Evolutionary conservation across 1,140 invertebrate genomes (phyloP), one percentile per base, ranked within the genome.

Genomic region (Sarcophaga bullata): DNA sequence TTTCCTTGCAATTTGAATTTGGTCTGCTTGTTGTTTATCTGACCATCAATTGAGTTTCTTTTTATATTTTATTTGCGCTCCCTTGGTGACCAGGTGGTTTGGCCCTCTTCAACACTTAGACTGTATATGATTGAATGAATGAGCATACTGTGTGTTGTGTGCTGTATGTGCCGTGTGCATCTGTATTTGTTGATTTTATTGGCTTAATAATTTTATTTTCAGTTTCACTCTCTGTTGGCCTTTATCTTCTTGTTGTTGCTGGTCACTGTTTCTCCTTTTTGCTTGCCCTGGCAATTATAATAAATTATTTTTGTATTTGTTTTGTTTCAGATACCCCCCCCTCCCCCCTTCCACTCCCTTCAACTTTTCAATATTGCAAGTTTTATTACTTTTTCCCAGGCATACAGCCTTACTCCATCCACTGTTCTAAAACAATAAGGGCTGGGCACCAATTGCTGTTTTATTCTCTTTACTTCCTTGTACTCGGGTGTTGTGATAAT

Each of bases 281-380:
- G 48, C 48, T 78, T 52, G 25, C 75, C 75, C 11, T 9, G 13
- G 48, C 75, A 78, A 78, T 78, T 78, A 78, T 78, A 78, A 78
- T 78, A 78, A 78, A 78, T 78, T 78, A 78, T 78, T 19, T 78
- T 78, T 78, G 75, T 52, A 52, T 78, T 78, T 78, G 75, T 78
- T 78, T 78, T 72, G n/a, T 78, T 52, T 52, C 75, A n/a, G n/a
- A 78, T 78, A 37, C 25, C 4, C 1, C 25, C 1, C 25, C 25
- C 25, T 37, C 25, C 25, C 25, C 25, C 4, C 25, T 2, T 37
- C 25, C 25, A n/a, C 25, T 2, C 25, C 25, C 25, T 2, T 4
- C 25, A 37, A 37, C 75, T 52, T 78, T 78, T 78, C 75, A 78
- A 78, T 78, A 52, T 78, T 78, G 75, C 37, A 78, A 78, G 75